Base-by-base conservation (phyloP, 37 sponge, comb jelly and placozoan species). In the Aplysina aerophoba region DNA sequence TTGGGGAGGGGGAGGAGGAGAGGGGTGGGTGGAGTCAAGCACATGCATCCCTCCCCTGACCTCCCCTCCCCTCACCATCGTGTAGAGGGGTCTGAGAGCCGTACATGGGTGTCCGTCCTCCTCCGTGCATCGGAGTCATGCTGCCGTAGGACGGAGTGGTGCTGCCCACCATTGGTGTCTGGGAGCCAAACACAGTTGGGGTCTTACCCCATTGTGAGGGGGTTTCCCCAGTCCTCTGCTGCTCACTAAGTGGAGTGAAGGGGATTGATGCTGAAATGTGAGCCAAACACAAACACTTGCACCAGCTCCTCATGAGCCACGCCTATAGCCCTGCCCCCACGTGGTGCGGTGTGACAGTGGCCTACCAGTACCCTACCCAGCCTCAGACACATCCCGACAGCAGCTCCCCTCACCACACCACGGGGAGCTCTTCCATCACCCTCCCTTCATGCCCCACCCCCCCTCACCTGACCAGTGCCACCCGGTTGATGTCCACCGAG, bases 31-130 rank as follows among this genome's bases (percentile, higher is more conserved):
- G 50, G 50, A 8, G 50, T 44, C n/a, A n/a, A n/a, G 33, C 15
- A n/a, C 22, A 68, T 19, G 72, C 21, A 25, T 17, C n/a, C n/a
- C n/a, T n/a, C n/a, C n/a, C n/a, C 60, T 19, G 19, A 58, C 16
- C 65, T 11, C 11, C n/a, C 59, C 0, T 73, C 85, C 81, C 55
- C 86, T 85, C 90, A 79, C 88, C 92, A 60, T 82, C 92, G 60
- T 85, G 88, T 78, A 82, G 55, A 15, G 99, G 99, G 4, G 99
- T 98, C 85, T 88, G 90, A n/a, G 91, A 92, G 8, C 99, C 96
- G 74, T 96, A 92, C 93, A 94, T 54, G 5, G 99, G 99, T 14
- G 99, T 98, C 85, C 86, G 90, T 14, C 90, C 91, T 5, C 99
- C 96, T 44, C 50, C 50, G 8, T 44, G 50, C 50, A 44, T 44